Evolutionary conservation across 2,888 invertebrate species (phyloP).

Genomic region (Metacarcinus magister): DNA sequence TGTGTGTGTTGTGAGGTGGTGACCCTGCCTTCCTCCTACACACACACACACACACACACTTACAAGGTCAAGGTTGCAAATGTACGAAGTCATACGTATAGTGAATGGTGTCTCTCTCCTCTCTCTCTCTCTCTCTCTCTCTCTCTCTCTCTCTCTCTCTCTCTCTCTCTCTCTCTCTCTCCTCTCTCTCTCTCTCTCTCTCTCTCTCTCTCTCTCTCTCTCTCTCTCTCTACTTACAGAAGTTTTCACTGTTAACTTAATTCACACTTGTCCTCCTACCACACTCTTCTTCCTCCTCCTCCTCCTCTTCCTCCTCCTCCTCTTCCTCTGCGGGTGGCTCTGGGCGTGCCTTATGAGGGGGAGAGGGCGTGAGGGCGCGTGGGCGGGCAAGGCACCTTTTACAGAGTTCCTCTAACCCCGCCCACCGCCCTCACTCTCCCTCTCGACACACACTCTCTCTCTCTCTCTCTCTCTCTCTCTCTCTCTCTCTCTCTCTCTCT

Average conservation of each 20-base stretch:
- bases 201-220: neutral
- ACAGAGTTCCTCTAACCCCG: neutral
- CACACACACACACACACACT: neutral
- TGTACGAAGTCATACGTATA: neutral
- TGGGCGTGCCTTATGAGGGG: neutral
- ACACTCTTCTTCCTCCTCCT: neutral
- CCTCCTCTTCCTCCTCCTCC: neutral
- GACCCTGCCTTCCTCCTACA: slow-evolving; percentile 26
- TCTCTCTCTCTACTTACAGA: neutral
- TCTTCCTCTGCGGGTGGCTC: neutral
- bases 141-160: slow-evolving; percentile 26
- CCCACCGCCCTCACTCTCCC: slow-evolving; percentile 44
- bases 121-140: slow-evolving; percentile 26
- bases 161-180: slow-evolving; percentile 10
- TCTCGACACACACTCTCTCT: neutral
- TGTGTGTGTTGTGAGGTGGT: neutral
- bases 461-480: slow-evolving; percentile 33
- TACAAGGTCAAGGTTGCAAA: neutral
- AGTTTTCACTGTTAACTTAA: too few species aligned
- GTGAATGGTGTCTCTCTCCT: neutral
- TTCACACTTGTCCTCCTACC: neutral
- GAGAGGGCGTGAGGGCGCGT: neutral
- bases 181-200: neutral
- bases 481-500: slow-evolving; percentile 39
- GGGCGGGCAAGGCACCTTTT: slow-evolving; percentile 19